These are phyloP conservation scores for Aradophagus sp. DNA, from an alignment of 1,140 invertebrate species.

Conservation along the genomic window DNA sequence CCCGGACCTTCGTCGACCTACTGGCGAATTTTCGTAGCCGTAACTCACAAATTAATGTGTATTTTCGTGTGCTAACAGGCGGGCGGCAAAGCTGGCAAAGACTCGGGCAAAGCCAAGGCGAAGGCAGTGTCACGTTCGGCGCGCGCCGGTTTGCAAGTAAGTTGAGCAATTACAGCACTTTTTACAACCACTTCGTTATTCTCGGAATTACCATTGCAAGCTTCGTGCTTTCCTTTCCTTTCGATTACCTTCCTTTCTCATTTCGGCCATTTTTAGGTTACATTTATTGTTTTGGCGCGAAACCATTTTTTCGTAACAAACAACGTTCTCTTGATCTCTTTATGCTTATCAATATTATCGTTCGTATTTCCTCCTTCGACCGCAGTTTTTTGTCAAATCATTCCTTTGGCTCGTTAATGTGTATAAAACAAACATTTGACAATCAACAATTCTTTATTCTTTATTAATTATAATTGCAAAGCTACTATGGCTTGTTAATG, in stretches of 20 bases:
- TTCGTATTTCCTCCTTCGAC: too few relatives aligned
- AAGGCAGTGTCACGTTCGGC: constrained; percentile 99
- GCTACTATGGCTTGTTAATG: too few relatives aligned
- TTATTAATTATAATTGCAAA: too few relatives aligned
- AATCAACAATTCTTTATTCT: too few relatives aligned
- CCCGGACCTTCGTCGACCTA: constrained; percentile 37
- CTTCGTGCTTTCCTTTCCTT: not conserved
- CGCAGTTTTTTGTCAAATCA: too few relatives aligned
- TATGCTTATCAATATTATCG: too few relatives aligned
- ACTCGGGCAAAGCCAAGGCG: constrained; percentile 99
- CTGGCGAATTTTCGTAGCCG: constrained; percentile 71
- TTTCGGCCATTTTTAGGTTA: constrained; percentile 55
- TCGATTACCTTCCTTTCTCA: constrained; percentile 9
- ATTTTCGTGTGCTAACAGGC: constrained; percentile 80
- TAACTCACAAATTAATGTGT: constrained; percentile 70
- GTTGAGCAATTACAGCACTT: constrained; percentile 52
- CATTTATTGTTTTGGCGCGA: constrained; percentile 65
- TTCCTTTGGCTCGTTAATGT: too few relatives aligned
- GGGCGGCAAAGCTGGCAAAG: constrained; percentile 99
- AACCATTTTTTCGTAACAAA: constrained; percentile 53
- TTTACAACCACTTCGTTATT: not conserved
- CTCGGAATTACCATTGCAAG: too few relatives aligned
- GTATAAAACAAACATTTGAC: too few relatives aligned
- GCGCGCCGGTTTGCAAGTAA: constrained; percentile 97
- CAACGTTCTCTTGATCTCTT: constrained; percentile 1